Percentiles rank a stretch among this genome's conserved stretches.
phyloP scores from a whole-genome alignment of 2,888 invertebrate genomes.

The Mamestra brassicae region DNA sequence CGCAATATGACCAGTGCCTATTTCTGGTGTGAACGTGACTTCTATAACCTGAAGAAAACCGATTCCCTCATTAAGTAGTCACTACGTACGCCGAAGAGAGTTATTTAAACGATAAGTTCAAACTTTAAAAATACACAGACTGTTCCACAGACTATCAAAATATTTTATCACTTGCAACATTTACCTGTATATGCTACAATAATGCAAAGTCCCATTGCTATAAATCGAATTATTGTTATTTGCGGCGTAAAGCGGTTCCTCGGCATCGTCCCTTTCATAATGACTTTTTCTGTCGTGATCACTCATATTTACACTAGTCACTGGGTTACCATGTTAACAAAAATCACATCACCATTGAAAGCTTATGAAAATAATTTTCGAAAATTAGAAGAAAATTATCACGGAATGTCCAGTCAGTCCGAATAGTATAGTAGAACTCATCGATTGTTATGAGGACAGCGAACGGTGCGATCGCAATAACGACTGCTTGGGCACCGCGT shows the following conservation, averaged over 20 bases:
- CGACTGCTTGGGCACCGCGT: conserved; percentile 79
- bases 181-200: conserved; percentile 91
- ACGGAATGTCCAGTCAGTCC: conserved; percentile 73
- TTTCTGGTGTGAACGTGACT: conserved; percentile 18
- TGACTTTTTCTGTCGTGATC: conserved; percentile 82
- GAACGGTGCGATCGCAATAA: conserved; percentile 86
- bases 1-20: neutral
- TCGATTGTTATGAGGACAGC: conserved; percentile 86
- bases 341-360: conserved; percentile 66
- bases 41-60: neutral
- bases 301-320: conserved; percentile 80
- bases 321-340: conserved; percentile 64
- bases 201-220: conserved; percentile 91
- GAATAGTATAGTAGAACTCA: conserved; percentile 83
- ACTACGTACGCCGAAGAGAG: neutral
- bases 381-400: conserved; percentile 37
- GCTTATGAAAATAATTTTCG: conserved; percentile 48
- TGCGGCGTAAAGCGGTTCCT: conserved; percentile 82
- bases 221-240: conserved; percentile 88
- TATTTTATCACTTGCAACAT: neutral
- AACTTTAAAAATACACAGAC: conserved; percentile 1
- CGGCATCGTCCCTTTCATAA: conserved; percentile 81
- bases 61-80: too few species aligned
- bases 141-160: conserved; percentile 8
- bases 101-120: neutral